Base-by-base conservation (phyloP, 2,888 invertebrate genomes). In the Trichogramma dendrolimi region DNA sequence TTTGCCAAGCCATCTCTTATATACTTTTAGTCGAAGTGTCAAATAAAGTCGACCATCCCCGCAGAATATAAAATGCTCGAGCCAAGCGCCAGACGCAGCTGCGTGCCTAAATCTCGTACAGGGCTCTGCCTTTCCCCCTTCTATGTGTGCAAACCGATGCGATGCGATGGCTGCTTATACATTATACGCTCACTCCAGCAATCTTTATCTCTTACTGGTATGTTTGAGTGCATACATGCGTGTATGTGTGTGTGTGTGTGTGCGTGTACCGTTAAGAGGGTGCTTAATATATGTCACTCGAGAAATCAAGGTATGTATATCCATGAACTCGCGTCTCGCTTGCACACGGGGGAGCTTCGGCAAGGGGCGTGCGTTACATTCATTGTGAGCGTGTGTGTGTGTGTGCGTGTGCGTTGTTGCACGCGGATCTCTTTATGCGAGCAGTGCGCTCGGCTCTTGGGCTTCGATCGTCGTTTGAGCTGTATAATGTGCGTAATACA, bases 251-350 rank as follows among this genome's bases (percentile, higher is more conserved):
- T 27, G 27, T 27, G 27, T 27, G 27, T 27, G 27, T 27, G 27
- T 27, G 27, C 27, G 27, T 27, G 27, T 27, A 27, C 27, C 27
- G 27, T 60, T 60, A 64, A 64, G 69, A 70, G 72, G 71, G 72
- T 71, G 72, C 70, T 71, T 71, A 70, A 75, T 72, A 27, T 27
- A 73, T 71, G 74, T 78, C 78, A 75, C 76, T 77, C 73, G 75
- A 75, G 72, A 75, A 75, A 75, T 75, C 74, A 75, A 73, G 75
- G 75, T 75, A 75, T 75, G 73, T 27, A 27, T 27, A 27, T 27
- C 27, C 27, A 27, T 27, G 27, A 27, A 72, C 72, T 70, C 72
- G 65, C 68, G 68, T 48, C 40, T 64, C 62, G 64, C 40, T 61
- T 8, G 67, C 67, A 70, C 68, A 69, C 69, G 69, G 70, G 70